Percentiles rank a stretch among this genome's conserved stretches.
Conservation (phyloP, 2,888 invertebrate species). For the Lasioglossum pauxillum region DNA sequence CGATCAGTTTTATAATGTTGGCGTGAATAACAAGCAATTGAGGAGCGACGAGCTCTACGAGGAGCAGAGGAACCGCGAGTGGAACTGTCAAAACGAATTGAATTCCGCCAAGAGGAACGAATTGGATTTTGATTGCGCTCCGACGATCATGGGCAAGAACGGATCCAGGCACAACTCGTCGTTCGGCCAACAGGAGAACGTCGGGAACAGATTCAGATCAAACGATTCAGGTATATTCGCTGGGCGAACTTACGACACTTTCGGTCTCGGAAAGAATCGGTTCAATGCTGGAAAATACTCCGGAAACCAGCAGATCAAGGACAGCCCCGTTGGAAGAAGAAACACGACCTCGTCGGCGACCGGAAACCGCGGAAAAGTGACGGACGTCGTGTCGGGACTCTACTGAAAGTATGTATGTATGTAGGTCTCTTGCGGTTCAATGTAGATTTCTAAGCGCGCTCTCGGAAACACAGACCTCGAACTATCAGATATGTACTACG, state of each 20-base stretch:
- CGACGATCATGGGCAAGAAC: slow-evolving; percentile 56
- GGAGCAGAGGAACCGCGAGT: slow-evolving; percentile 68
- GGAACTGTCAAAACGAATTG: slow-evolving; percentile 73
- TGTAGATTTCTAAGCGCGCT: neutral
- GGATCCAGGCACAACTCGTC: slow-evolving; percentile 67
- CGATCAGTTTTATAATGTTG: slow-evolving; percentile 66
- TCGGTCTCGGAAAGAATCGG: slow-evolving; percentile 80
- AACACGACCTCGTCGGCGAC: slow-evolving; percentile 73
- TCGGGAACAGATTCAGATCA: slow-evolving; percentile 67
- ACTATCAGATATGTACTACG: neutral
- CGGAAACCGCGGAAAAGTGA: slow-evolving; percentile 81
- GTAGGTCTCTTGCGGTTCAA: neutral
- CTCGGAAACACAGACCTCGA: neutral
- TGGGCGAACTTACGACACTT: slow-evolving; percentile 80
- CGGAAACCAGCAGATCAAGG: slow-evolving; percentile 73
- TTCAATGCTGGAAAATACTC: slow-evolving; percentile 83
- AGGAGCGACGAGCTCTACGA: slow-evolving; percentile 79
- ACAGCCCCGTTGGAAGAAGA: slow-evolving; percentile 69
- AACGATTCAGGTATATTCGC: slow-evolving; percentile 78
- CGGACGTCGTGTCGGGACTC: slow-evolving; percentile 82
- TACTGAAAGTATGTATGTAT: slow-evolving; percentile 70
- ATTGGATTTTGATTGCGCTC: slow-evolving; percentile 48
- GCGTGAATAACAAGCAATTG: slow-evolving; percentile 66
- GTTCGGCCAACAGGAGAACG: slow-evolving; percentile 67
- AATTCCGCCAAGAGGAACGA: slow-evolving; percentile 67